phyloP scores from a whole-genome alignment of 2,113 vertebrate species.

The Pachyramphus minor region DNA sequence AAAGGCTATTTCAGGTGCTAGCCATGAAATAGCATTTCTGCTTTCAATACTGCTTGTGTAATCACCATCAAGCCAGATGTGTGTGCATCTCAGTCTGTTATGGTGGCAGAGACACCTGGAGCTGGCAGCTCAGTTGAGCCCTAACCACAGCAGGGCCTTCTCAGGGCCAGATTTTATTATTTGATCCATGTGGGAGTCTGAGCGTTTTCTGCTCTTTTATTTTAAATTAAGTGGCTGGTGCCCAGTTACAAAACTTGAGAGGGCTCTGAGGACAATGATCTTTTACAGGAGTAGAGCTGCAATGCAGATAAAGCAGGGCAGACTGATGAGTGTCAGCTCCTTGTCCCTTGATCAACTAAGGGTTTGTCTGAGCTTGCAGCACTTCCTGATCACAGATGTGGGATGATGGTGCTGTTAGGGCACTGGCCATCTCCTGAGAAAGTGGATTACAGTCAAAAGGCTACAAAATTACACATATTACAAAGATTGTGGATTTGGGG shows the following conservation, averaged over 20 bases:
- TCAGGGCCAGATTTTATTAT: neutral
- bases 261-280: neutral
- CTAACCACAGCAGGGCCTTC: accelerated
- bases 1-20: neutral
- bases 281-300: neutral
- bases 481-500: neutral
- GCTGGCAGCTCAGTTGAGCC: neutral
- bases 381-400: neutral
- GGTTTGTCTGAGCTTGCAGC: neutral
- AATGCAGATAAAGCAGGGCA: neutral
- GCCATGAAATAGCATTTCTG: neutral
- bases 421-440: conserved; percentile 9
- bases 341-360: neutral
- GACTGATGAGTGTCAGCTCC: neutral
- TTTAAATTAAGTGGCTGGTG: neutral
- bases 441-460: neutral
- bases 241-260: neutral
- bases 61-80: neutral
- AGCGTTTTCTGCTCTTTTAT: neutral
- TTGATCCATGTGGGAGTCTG: neutral
- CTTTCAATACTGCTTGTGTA: neutral
- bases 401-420: neutral
- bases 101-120: neutral
- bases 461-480: neutral
- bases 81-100: neutral